These are phyloP conservation scores for Ochropleura plecta DNA, from an alignment of 2,888 invertebrate species.

Conservation along the genomic window DNA sequence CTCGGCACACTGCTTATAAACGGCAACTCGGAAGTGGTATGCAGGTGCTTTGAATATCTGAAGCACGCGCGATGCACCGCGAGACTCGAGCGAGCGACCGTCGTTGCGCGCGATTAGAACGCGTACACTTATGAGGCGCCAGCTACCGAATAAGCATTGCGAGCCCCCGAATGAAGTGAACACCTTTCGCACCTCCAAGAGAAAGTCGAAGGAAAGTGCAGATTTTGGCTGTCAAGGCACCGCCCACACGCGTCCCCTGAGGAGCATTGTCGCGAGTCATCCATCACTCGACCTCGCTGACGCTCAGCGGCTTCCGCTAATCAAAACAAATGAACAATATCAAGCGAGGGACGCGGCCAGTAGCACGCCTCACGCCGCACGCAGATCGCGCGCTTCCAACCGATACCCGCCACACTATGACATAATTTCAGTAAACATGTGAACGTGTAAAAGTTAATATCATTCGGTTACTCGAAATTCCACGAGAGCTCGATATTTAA, in stretches of 20 bases:
- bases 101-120: constrained; percentile 83
- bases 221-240: constrained; percentile 88
- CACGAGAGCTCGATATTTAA: no score
- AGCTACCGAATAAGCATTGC: constrained; percentile 89
- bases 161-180: constrained; percentile 87
- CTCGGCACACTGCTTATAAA: constrained; percentile 81
- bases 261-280: constrained; percentile 88
- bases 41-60: constrained; percentile 89
- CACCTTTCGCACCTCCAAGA: constrained; percentile 90
- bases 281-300: constrained; percentile 81
- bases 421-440: constrained; percentile 7
- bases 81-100: constrained; percentile 69
- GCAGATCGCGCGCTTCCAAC: constrained; percentile 9
- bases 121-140: constrained; percentile 88
- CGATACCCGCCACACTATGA: constrained; percentile 6
- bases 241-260: constrained; percentile 88
- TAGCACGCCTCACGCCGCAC: constrained; percentile 32
- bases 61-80: constrained; percentile 79
- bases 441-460: background rate
- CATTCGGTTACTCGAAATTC: background rate
- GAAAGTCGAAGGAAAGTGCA: constrained; percentile 90
- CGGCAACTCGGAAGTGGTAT: constrained; percentile 78
- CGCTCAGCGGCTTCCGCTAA: constrained; percentile 75
- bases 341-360: constrained; percentile 62
- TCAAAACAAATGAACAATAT: constrained; percentile 81